A percentile compares a stretch with the other conserved stretches of the same genome.
Conservation (phyloP, 2,113 vertebrate genomes). For the Himantopus leucocephalus region DNA sequence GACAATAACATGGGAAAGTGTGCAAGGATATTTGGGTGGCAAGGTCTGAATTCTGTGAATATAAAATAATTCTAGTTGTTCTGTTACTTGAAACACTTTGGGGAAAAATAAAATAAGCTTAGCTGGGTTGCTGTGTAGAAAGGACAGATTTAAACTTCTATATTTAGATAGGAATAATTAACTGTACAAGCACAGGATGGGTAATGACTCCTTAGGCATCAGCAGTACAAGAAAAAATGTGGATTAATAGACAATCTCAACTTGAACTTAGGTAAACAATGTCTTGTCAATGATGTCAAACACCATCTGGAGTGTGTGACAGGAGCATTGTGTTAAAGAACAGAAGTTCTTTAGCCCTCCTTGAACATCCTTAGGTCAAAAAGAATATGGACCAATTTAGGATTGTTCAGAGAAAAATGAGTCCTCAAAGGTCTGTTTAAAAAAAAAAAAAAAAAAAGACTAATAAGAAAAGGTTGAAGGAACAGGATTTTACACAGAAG, state of each 20-base stretch:
- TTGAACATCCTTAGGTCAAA: neutral
- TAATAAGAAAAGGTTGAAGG: neutral
- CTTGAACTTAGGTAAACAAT: conserved; percentile 25
- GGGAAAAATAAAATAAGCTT: neutral
- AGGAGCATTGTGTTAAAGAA: neutral
- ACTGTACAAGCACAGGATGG: neutral
- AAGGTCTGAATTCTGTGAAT: neutral
- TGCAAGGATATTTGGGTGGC: neutral
- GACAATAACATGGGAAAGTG: neutral
- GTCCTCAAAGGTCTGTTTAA: neutral
- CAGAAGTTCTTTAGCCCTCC: neutral
- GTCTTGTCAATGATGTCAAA: neutral
- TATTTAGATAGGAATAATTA: conserved; percentile 12
- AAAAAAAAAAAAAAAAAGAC: neutral
- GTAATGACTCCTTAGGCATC: neutral
- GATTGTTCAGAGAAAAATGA: neutral
- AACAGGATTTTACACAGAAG: neutral
- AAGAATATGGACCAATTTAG: neutral
- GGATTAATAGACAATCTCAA: neutral
- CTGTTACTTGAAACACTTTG: neutral
- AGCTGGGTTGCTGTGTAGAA: neutral
- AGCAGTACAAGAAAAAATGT: neutral
- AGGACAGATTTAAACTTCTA: neutral
- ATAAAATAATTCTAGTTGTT: neutral
- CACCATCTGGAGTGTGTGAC: neutral